Conservation (phyloP, 2,113 vertebrate genomes). For the Python bivittatus region DNA sequence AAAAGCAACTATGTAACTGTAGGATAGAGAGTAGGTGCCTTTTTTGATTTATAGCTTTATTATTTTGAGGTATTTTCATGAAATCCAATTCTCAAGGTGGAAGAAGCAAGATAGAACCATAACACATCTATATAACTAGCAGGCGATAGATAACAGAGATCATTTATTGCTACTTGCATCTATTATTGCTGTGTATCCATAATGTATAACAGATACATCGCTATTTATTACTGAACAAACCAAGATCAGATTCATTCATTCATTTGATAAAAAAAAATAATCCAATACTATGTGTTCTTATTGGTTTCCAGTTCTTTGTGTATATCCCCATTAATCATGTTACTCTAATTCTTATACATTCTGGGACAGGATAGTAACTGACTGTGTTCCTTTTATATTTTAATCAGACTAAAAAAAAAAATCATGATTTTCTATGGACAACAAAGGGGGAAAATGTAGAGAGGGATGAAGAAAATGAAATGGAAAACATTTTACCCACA, state of each 20-base stretch:
- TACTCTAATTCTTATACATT: conserved; percentile 42
- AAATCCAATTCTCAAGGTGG: neutral
- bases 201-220: neutral
- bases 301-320: conserved; percentile 21
- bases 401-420: neutral
- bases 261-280: conserved; percentile 44
- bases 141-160: neutral
- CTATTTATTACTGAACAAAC: conserved; percentile 56
- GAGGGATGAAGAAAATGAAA: neutral
- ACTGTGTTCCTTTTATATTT: neutral
- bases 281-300: conserved; percentile 51
- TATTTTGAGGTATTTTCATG: neutral
- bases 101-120: neutral
- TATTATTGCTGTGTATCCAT: neutral
- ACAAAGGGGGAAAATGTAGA: neutral
- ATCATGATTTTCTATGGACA: neutral
- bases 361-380: conserved; percentile 7
- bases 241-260: conserved; percentile 59
- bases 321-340: conserved; percentile 1
- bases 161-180: neutral
- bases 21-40: neutral
- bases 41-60: neutral
- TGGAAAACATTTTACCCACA: neutral
- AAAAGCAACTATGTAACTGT: neutral
- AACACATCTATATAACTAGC: neutral